phyloP scores from a whole-genome alignment of 2,888 invertebrate genomes.

The Colletes collaris region DNA sequence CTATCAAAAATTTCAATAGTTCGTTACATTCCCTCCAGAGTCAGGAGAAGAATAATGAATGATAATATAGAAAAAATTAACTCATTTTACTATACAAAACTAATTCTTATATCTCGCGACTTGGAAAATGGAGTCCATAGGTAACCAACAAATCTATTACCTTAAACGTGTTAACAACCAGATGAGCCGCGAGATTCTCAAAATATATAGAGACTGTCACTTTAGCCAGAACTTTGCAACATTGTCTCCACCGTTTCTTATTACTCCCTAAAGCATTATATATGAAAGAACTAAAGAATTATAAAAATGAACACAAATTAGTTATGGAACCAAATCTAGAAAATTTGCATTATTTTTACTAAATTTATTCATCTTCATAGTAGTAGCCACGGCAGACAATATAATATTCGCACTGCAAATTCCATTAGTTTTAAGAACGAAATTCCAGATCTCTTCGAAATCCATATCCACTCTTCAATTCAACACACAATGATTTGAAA shows the following conservation, averaged over 20 bases:
- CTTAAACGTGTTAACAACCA: constrained; percentile 9
- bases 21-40: too few species aligned
- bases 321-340: too few species aligned
- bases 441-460: constrained; percentile 17
- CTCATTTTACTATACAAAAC: constrained; percentile 16
- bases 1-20: too few species aligned
- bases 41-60: constrained; percentile 25
- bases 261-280: constrained; percentile 23
- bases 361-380: too few species aligned
- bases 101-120: constrained; percentile 27
- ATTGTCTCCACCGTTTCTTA: constrained; percentile 30
- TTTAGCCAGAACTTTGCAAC: constrained; percentile 24
- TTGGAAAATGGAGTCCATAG: constrained; percentile 24
- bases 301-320: too few species aligned
- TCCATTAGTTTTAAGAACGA: too few species aligned
- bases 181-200: constrained; percentile 16
- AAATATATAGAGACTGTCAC: constrained; percentile 29
- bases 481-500: constrained; percentile 18
- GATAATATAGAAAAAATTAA: constrained; percentile 23
- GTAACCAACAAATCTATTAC: constrained; percentile 17
- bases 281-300: too few species aligned
- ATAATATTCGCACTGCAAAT: too few species aligned
- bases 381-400: too few species aligned
- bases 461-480: constrained; percentile 18
- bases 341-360: too few species aligned